Base-by-base conservation (phyloP, 2,113 vertebrate genomes). In the Telmatochromis sp. region DNA sequence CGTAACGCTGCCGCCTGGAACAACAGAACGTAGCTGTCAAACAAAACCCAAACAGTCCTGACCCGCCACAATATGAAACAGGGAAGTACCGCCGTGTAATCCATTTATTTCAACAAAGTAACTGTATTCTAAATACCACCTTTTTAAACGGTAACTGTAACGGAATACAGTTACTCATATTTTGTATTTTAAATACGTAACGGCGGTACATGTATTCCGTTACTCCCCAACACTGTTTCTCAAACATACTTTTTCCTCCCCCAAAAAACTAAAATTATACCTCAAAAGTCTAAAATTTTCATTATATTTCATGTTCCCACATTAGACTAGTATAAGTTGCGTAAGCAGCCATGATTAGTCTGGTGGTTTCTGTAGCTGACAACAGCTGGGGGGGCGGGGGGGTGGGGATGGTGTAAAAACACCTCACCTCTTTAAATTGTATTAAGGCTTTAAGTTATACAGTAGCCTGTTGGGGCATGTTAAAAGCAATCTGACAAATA, bases 1-100 rank as follows among this genome's bases (percentile, higher is more conserved):
- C 4, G 35, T 9, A 37, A 37, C 2, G 35, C 9, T 37, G 35
- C 2, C 0, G 0, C 9, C 9, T 37, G 35, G 35, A 37, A 37
- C 35, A 2, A 37, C 35, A 37, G 35, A 37, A 9, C 35, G 9
- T 37, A 37, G 9, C 35, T 37, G 9, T 37, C 35, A 37, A 37
- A 37, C 35, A 37, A 37, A 37, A 37, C 35, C 35, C 35, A 37
- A 37, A 37, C 35, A 37, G 35, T 1, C 35, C 35, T 37, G 35
- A 2, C 35, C 35, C 35, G 9, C 35, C 4, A 37, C 35, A 37
- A 37, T 37, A 37, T 37, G 35, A 37, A 37, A 37, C 35, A 37
- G 35, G 35, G 0, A 37, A 37, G 35, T 37, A 37, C 35, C 9
- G 9, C 35, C 35, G 4, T 37, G 35, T 37, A 37, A 37, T 37